Evolutionary conservation across 2,888 invertebrate species (phyloP).

Genomic region (Anthrax anthrax): DNA sequence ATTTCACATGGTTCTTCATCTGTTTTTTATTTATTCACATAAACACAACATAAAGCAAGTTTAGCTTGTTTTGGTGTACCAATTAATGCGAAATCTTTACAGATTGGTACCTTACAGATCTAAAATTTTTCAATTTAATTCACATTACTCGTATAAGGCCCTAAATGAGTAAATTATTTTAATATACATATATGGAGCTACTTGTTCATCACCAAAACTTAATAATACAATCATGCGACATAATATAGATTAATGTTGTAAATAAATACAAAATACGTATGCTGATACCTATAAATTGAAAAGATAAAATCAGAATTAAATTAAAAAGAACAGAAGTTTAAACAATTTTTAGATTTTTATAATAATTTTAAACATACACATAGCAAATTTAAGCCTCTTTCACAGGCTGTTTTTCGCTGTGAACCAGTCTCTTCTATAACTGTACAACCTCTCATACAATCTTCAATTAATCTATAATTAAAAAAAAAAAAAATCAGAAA

Average conservation of each 20-base stretch:
- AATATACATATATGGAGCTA: slow-evolving; percentile 73
- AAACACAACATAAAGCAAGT: slow-evolving; percentile 86
- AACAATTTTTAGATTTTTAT: slow-evolving; percentile 13
- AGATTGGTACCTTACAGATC: slow-evolving; percentile 68
- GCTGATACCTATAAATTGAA: slow-evolving; percentile 43
- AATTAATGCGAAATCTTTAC: slow-evolving; percentile 74
- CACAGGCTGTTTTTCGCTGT: slow-evolving; percentile 66
- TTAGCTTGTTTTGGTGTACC: slow-evolving; percentile 94
- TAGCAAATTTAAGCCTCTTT: slow-evolving; percentile 75
- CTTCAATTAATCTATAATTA: slow-evolving; percentile 38
- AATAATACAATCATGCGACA: slow-evolving; percentile 58
- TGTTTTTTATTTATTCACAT: slow-evolving; percentile 54
- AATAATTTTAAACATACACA: slow-evolving; percentile 39
- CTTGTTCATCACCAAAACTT: slow-evolving; percentile 54
- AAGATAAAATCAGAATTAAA: slow-evolving; percentile 37
- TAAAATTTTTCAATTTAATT: slow-evolving; percentile 60
- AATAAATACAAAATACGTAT: slow-evolving; percentile 85
- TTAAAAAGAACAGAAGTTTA: too few relatives aligned
- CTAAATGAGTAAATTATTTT: slow-evolving; percentile 72
- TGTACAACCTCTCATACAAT: slow-evolving; percentile 56
- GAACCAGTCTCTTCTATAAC: slow-evolving; percentile 64
- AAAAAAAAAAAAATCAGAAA: too few relatives aligned
- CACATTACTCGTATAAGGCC: slow-evolving; percentile 72
- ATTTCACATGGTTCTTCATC: slow-evolving; percentile 37
- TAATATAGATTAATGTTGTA: slow-evolving; percentile 73